Evolutionary conservation across 2,888 invertebrate genomes (phyloP).

Genomic region (Cyaniris semiargus): DNA sequence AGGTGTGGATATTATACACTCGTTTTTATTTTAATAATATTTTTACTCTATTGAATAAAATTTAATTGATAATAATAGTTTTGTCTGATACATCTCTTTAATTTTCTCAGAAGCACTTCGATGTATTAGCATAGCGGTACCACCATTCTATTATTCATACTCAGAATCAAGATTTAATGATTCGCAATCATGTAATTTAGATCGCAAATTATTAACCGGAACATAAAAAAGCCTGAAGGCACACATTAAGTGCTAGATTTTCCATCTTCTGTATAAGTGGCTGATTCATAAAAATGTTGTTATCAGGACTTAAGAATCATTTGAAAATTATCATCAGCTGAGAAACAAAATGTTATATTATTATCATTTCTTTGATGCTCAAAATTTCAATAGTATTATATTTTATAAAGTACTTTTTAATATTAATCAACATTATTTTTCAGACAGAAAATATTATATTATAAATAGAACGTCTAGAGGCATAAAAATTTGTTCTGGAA

Average conservation of each 20-base stretch:
- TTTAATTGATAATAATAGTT: neutral
- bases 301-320: neutral
- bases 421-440: too few relatives aligned
- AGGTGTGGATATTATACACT: neutral
- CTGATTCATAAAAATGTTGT: neutral
- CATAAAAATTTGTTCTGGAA: neutral
- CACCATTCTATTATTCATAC: conserved; percentile 21
- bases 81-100: neutral
- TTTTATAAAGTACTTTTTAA: too few relatives aligned
- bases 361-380: too few relatives aligned
- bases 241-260: conserved; percentile 1
- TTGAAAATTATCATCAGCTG: neutral
- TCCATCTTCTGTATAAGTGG: neutral
- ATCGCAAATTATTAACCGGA: conserved; percentile 22
- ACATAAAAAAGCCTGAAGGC: neutral
- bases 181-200: conserved; percentile 25
- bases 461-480: neutral
- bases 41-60: neutral
- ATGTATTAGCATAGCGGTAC: neutral
- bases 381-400: too few relatives aligned
- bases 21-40: too few relatives aligned
- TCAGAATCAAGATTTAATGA: conserved; percentile 26
- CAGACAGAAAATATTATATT: too few relatives aligned
- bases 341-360: neutral
- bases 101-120: neutral